These are phyloP conservation scores for Aurelia aurita complex sp. Pacific DNA, from an alignment of 30 jellyfish, hydroid and myxozoan species.

Conservation along the genomic window DNA sequence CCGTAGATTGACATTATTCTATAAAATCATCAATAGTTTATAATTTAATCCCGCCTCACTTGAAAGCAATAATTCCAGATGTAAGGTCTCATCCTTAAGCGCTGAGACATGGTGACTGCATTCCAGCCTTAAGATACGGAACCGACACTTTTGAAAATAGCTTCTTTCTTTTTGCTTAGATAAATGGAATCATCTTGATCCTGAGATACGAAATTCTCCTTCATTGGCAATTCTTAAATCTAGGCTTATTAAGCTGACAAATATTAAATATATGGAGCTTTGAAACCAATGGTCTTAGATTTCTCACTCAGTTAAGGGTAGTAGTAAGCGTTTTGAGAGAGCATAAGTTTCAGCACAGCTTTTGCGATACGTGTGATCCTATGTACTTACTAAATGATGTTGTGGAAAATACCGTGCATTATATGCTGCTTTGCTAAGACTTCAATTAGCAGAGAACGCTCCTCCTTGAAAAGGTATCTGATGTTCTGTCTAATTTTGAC, in stretches of 20 bases:
- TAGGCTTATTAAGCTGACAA: not conserved
- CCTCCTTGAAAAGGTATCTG: no score
- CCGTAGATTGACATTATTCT: no score
- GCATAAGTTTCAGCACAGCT: not conserved
- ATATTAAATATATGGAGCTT: not conserved
- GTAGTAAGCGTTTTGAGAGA: not conserved
- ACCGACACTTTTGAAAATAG: not conserved
- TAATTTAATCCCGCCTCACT: not conserved
- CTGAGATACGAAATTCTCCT: not conserved
- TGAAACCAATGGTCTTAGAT: not conserved
- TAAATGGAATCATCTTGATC: not conserved
- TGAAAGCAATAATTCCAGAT: not conserved
- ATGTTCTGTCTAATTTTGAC: no score
- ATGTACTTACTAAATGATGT: not conserved
- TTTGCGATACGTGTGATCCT: not conserved
- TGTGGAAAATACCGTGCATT: not conserved
- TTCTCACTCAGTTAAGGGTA: not conserved
- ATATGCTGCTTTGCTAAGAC: not conserved
- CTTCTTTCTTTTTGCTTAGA: not conserved
- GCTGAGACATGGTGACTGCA: not conserved
- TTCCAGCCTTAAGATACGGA: slow-evolving; percentile 5
- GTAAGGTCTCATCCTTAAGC: not conserved
- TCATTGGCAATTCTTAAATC: not conserved
- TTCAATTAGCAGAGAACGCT: not conserved
- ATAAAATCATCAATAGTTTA: no score